phyloP scores from a whole-genome alignment of 2,888 invertebrate species.

The Sisyra terminalis region DNA sequence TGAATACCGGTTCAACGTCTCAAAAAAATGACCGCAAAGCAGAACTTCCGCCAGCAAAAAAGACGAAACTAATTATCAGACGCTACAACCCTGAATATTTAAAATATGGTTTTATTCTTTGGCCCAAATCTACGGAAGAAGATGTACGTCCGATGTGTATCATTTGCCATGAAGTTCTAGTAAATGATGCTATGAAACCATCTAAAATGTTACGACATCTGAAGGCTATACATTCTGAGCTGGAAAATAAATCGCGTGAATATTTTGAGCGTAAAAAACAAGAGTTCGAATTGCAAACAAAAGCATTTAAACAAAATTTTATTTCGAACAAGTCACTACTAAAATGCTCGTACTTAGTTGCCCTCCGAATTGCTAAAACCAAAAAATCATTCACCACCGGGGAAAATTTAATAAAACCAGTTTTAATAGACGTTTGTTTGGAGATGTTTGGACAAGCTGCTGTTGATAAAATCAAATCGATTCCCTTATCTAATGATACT shows the following conservation, averaged over 20 bases:
- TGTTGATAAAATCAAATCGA: conserved; percentile 6
- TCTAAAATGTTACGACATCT: conserved; percentile 11
- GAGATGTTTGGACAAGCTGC: conserved; percentile 8
- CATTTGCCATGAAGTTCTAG: conserved; percentile 9
- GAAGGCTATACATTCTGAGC: conserved; percentile 9
- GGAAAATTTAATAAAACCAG: conserved; percentile 9
- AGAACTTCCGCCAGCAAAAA: too few relatives aligned
- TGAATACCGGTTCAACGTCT: too few relatives aligned
- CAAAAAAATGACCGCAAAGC: too few relatives aligned
- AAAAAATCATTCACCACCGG: conserved; percentile 9
- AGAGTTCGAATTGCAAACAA: too few relatives aligned
- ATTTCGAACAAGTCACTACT: conserved; percentile 10
- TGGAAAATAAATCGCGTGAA: conserved; percentile 10
- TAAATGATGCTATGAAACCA: conserved; percentile 10
- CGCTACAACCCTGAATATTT: conserved; percentile 9
- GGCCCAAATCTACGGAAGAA: conserved; percentile 8
- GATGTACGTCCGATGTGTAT: conserved; percentile 10
- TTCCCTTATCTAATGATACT: conserved; percentile 10
- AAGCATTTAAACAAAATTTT: too few relatives aligned
- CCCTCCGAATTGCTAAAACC: conserved; percentile 7
- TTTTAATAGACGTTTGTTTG: conserved; percentile 8
- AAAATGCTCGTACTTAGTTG: conserved; percentile 9
- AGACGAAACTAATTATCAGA: too few relatives aligned
- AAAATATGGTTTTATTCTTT: conserved; percentile 10
- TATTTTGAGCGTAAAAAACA: conserved; percentile 11